Percentiles rank a stretch among this genome's conserved stretches.
These are phyloP conservation scores for Dicaeum eximium DNA, from an alignment of 2,113 vertebrate species.

Conservation along the genomic window DNA sequence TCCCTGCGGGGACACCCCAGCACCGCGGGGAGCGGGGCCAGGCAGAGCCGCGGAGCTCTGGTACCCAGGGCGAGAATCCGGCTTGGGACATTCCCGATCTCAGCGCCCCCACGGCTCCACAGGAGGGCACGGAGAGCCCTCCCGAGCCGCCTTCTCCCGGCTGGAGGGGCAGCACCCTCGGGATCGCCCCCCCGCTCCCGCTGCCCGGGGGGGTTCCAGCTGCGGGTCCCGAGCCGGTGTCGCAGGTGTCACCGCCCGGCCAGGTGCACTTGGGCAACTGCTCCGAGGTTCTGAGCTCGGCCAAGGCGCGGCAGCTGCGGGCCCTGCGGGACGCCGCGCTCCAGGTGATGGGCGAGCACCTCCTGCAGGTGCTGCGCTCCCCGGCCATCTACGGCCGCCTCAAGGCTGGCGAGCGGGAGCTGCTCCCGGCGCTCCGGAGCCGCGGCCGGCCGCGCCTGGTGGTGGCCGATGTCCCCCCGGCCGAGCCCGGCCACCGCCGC, in stretches of 20 bases:
- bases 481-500: slow-evolving; percentile 25
- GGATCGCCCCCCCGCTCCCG: slow-evolving; percentile 72
- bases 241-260: slow-evolving; percentile 43
- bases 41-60: background rate
- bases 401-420: slow-evolving; percentile 79
- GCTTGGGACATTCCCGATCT: rapidly evolving
- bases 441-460: slow-evolving; percentile 73
- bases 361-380: slow-evolving; percentile 84
- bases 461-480: slow-evolving; percentile 79
- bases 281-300: slow-evolving; percentile 75
- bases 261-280: slow-evolving; percentile 88
- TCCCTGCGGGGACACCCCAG: background rate
- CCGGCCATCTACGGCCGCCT: slow-evolving; percentile 78
- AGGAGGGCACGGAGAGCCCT: background rate
- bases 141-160: background rate
- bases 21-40: rapidly evolving
- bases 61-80: rapidly evolving
- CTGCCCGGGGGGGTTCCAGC: slow-evolving; percentile 1
- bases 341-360: slow-evolving; percentile 90
- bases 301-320: slow-evolving; percentile 75
- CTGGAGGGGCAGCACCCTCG: slow-evolving; percentile 76
- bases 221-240: slow-evolving; percentile 39
- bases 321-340: slow-evolving; percentile 73
- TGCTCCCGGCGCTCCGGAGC: slow-evolving; percentile 75
- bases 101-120: rapidly evolving